Evolutionary conservation across 2,113 vertebrate species (phyloP).

Genomic region (Plecturocebus donacophilus): DNA sequence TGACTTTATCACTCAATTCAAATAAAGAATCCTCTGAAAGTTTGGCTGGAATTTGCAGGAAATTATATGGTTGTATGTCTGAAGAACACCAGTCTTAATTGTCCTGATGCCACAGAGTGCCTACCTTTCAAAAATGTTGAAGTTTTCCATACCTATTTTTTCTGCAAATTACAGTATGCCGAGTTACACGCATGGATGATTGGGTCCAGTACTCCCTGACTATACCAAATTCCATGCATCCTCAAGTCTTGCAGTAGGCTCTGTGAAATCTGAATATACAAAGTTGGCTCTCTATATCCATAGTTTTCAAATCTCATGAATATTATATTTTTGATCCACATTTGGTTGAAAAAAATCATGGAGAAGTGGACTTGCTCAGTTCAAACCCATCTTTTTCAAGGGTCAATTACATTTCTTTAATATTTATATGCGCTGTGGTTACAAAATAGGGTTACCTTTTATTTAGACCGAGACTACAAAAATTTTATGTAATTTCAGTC

Average conservation of each 20-base stretch:
- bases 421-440: not conserved
- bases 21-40: slow-evolving; percentile 9
- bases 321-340: not conserved
- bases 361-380: not conserved
- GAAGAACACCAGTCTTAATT: not conserved
- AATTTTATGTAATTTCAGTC: not conserved
- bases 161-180: not conserved
- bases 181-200: not conserved
- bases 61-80: not conserved
- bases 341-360: not conserved
- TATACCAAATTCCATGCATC: not conserved
- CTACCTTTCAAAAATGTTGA: not conserved
- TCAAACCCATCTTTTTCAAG: not conserved
- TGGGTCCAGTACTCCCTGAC: not conserved
- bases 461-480: not conserved
- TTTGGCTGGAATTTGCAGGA: not conserved
- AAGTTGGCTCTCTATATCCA: not conserved
- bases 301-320: not conserved
- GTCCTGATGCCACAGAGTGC: not conserved
- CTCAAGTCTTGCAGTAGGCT: not conserved
- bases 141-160: not conserved
- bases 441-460: not conserved
- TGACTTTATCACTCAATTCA: not conserved
- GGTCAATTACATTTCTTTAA: not conserved
- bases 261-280: not conserved